These are phyloP conservation scores for Podarcis raffonei DNA, from an alignment of 2,113 vertebrate species.

Conservation along the genomic window DNA sequence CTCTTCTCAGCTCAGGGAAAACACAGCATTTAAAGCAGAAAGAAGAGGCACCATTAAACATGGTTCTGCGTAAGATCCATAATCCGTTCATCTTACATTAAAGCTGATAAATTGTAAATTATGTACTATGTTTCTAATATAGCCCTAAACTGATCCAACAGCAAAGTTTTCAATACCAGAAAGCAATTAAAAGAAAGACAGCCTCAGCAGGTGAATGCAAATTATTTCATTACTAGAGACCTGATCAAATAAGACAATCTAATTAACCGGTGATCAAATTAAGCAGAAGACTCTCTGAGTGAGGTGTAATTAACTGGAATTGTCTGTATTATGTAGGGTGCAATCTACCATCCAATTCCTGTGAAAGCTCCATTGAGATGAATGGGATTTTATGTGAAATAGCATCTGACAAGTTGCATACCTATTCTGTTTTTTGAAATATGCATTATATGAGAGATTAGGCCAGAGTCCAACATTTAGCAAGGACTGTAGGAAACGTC, in stretches of 20 bases:
- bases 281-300: constrained; percentile 70
- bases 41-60: no score
- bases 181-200: constrained; percentile 59
- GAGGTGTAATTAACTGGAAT: constrained; percentile 71
- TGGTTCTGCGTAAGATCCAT: no score
- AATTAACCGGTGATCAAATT: constrained; percentile 75
- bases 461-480: constrained; percentile 20
- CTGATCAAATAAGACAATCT: constrained; percentile 74
- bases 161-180: constrained; percentile 61
- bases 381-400: neutral
- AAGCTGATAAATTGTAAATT: no score
- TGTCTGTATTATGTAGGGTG: constrained; percentile 43
- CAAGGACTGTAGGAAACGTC: constrained; percentile 20
- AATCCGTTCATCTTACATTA: no score
- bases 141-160: constrained; percentile 40
- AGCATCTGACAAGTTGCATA: neutral
- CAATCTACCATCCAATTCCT: neutral
- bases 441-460: constrained; percentile 20
- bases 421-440: constrained; percentile 56
- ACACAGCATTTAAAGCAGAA: no score
- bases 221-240: constrained; percentile 70
- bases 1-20: no score
- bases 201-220: constrained; percentile 62
- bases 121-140: constrained; percentile 10
- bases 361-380: neutral